Base-by-base conservation (phyloP, 2,888 invertebrate genomes). In the Diplolepis rosae region DNA sequence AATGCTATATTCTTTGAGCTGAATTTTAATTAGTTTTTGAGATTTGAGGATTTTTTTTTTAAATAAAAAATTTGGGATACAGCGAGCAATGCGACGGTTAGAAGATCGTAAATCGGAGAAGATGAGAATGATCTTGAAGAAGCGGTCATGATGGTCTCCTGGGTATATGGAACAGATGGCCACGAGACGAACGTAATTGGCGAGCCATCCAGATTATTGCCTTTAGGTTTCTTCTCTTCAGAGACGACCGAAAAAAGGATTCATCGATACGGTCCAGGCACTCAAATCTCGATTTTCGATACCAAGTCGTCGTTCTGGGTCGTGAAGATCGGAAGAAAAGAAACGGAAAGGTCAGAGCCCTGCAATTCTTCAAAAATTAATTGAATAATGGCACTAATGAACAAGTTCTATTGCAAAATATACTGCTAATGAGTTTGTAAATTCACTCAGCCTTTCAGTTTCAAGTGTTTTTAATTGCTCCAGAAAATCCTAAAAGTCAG, bases 141-240 rank as follows among this genome's bases (percentile, higher is more conserved):
- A 75, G 76, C 76, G 81, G 77, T 79, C 80, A 82, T 83, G 80
- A 45, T 76, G 79, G 77, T 79, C 82, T 77, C 78, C 69, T 70
- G 75, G 66, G 71, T 80, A 77, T 79, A 79, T 80, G 82, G 75
- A 87, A 86, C 87, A 87, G 87, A 87, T 87, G 87, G 87, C 84
- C 80, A 84, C 87, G 87, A 87, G 87, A 87, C 87, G 86, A 82
- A 82, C 79, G 84, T 87, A 87, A 87, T 87, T 87, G 86, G 82
- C 83, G 68, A 70, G 48, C 72, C 67, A 75, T 77, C 71, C 18
- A 74, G 66, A 77, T 75, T 72, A 74, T 48, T 73, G 72, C 70
- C 74, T 71, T 50, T 73, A 66, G 74, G 68, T 61, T 66, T 50
- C 56, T 30, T 32, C 54, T 39, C 5, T 65, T 45, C 48, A 27